Base-by-base conservation (phyloP, 2,888 invertebrate species). In the Caenorhabditis sulstoni region DNA sequence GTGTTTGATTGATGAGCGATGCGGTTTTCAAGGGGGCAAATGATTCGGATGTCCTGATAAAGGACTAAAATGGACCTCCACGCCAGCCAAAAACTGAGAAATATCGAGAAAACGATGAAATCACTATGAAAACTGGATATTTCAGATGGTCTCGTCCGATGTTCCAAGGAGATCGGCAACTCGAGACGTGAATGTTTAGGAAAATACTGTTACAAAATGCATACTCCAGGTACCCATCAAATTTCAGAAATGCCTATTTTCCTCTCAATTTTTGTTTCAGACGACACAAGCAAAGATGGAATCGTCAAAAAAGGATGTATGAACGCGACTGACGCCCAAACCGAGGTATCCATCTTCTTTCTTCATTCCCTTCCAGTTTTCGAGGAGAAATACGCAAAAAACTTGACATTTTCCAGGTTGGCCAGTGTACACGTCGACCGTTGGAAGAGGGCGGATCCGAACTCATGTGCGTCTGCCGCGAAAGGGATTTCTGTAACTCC, bases 331-430 rank as follows among this genome's bases (percentile, higher is more conserved):
- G 79, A 79, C 59, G 73, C 68, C 5, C 74, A 65, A 35, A 71
- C 67, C 11, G 55, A 68, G 49, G 79, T 79, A 23, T 7, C 29
- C 4, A 5, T 5, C 7, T 7, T 7, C 29, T 29, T 29, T 3
- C 29, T 7, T 29, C 29, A 29, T 29, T 5, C 29, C 7, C 29
- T 29, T n/a, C n/a, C n/a, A n/a, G n/a, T n/a, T n/a, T n/a, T n/a
- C n/a, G n/a, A n/a, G n/a, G n/a, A n/a, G n/a, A n/a, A n/a, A n/a
- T n/a, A n/a, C n/a, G n/a, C n/a, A n/a, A n/a, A n/a, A n/a, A n/a
- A n/a, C n/a, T n/a, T n/a, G n/a, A n/a, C n/a, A n/a, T n/a, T 45
- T 58, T 81, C 16, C 66, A 81, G 81, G 55, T 81, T 18, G 78
- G 75, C 18, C 61, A 74, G 59, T 81, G 81, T 50, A 75, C 75